phyloP scores from a whole-genome alignment of 1,140 invertebrate species.

The Centruroides sculpturatus region DNA sequence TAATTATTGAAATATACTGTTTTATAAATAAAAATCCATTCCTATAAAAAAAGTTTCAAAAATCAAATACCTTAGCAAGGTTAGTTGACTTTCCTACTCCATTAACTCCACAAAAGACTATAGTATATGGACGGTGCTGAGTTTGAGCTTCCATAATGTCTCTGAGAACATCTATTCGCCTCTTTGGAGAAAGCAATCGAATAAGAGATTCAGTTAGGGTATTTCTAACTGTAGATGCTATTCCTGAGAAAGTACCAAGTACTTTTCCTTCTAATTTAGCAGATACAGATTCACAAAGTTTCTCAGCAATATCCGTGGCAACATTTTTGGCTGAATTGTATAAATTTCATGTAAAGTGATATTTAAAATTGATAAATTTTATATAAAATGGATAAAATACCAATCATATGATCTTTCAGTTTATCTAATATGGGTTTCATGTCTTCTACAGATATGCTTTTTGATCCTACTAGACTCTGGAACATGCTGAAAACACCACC shows the following conservation, averaged over 20 bases:
- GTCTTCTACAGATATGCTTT: slow-evolving; percentile 38
- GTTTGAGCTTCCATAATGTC: slow-evolving; percentile 79
- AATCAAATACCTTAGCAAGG: slow-evolving; percentile 56
- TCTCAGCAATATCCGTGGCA: slow-evolving; percentile 83
- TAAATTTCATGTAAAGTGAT: background rate
- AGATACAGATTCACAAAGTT: slow-evolving; percentile 89
- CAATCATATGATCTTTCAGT: slow-evolving; percentile 88
- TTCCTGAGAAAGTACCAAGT: slow-evolving; percentile 22
- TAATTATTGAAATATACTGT: background rate
- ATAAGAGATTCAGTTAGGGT: slow-evolving; percentile 30
- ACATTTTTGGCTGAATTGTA: slow-evolving; percentile 68
- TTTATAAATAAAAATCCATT: background rate
- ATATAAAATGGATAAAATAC: slow-evolving; percentile 23
- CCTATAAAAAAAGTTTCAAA: too few relatives aligned
- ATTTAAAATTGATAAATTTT: slow-evolving; percentile 1
- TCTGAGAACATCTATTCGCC: slow-evolving; percentile 89
- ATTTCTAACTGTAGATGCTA: slow-evolving; percentile 20
- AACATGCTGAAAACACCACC: slow-evolving; percentile 34
- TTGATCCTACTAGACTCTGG: slow-evolving; percentile 68
- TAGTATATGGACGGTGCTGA: slow-evolving; percentile 70
- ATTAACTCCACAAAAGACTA: slow-evolving; percentile 98
- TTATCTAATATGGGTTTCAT: slow-evolving; percentile 83
- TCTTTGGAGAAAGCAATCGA: slow-evolving; percentile 78
- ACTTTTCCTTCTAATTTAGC: slow-evolving; percentile 68
- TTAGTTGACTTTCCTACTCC: slow-evolving; percentile 99